A percentile compares a stretch with the other conserved stretches of the same genome.
phyloP scores from a whole-genome alignment of 2,888 invertebrate genomes.

The Sminthurides aquaticus region DNA sequence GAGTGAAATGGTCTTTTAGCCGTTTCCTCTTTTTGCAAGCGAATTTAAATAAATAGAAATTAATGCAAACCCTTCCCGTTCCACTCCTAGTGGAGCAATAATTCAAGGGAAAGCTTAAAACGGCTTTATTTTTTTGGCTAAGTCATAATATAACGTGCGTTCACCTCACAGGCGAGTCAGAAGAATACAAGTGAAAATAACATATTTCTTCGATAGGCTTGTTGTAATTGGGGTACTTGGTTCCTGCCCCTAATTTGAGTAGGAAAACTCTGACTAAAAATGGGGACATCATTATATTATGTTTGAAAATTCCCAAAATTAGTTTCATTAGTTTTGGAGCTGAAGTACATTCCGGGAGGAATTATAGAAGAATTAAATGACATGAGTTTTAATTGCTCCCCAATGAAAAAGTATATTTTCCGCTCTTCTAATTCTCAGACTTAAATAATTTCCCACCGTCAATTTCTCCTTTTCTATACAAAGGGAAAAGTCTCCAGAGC shows the following conservation, averaged over 20 bases:
- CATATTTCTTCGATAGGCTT: too few species aligned
- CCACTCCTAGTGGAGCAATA: background rate
- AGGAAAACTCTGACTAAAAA: background rate
- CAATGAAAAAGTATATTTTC: background rate
- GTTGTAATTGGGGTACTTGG: too few species aligned
- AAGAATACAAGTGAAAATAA: too few species aligned
- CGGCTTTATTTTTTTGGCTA: background rate
- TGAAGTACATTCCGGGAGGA: background rate
- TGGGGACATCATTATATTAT: background rate
- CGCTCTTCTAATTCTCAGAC: background rate
- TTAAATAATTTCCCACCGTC: too few species aligned
- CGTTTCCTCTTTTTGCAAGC: background rate
- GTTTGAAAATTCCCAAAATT: background rate
- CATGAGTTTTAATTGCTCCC: background rate
- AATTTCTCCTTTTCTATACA: too few species aligned
- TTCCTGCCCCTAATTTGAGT: too few species aligned
- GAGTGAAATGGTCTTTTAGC: background rate
- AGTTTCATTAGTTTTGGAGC: background rate
- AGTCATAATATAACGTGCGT: too few species aligned
- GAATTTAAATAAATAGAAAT: conserved; percentile 6
- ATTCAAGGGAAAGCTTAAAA: background rate
- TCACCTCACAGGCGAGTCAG: too few species aligned
- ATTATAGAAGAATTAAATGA: background rate
- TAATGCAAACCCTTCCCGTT: background rate
- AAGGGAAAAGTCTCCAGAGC: too few species aligned